Base-by-base conservation (phyloP, 2,888 invertebrate genomes). In the Mantis religiosa region DNA sequence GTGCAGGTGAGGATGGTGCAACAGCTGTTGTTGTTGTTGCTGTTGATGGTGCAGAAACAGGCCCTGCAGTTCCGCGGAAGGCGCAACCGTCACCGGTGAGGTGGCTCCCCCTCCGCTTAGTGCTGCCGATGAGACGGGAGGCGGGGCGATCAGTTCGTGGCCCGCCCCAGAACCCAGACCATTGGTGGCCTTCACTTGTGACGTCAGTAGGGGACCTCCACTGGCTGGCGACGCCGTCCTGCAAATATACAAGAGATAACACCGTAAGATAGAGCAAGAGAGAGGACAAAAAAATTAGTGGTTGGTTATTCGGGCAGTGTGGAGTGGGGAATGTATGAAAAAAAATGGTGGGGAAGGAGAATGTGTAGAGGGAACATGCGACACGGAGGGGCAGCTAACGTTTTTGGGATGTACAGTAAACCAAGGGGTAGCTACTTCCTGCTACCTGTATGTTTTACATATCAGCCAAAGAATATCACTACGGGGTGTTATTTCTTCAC, bases 121-220 rank as follows among this genome's bases (percentile, higher is more conserved):
- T 25, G n/a, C 87, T 82, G 86, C 27, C 9, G 86, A 86, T 27
- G 86, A 86, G 94, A 91, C 91, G 92, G 92, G 91, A 93, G 93
- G 93, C 92, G 93, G 93, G 90, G 93, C 92, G 92, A 93, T 92
- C 91, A 94, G 92, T 91, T 94, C 94, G 91, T 93, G 89, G 83
- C 90, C 90, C 88, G 90, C 89, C 89, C 90, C 90, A 20, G 88
- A 86, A 93, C 95, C 95, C 93, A 95, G 94, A 93, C 96, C 96
- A 95, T 95, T 95, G 95, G 95, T 94, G 93, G 95, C 94, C 93
- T 95, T 95, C 93, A 95, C 94, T 94, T 95, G 95, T 93, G 95
- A 95, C 94, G 95, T 95, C 94, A 95, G 94, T 94, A 95, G 93
- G 82, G 90, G 87, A 92, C 93, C 93, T 91, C 93, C 93, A 90